Evolutionary conservation across 2,113 vertebrate genomes (phyloP), one percentile per base, ranked within the genome.

Genomic region (Argyrosomus japonicus): DNA sequence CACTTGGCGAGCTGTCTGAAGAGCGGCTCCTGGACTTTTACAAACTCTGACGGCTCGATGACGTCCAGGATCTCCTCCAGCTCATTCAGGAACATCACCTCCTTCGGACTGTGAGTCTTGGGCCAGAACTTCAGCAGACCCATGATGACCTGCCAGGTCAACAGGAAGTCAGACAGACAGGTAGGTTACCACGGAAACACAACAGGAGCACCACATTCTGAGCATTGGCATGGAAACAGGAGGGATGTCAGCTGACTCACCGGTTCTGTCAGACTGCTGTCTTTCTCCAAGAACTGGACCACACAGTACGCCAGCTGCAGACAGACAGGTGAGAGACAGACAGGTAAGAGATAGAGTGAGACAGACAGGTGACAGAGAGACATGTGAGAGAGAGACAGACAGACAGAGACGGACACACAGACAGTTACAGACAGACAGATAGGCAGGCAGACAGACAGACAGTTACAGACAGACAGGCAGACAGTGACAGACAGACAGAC

Each of bases 41-140:
- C 95, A 64, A 99, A 99, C 87, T 99, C 98, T 0, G 97, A 97
- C 0, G 98, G 97, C 73, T 99, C 98, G 45, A 99, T 99, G 91
- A 99, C 98, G 0, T 99, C 98, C 87, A 99, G 94, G 73, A 99
- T 99, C 95, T 99, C 98, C 88, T 99, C 98, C 79, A 99, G 94
- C 87, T 99, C 98, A 25, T 99, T 99, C 69, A 99, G 90, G 84
- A 99, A 99, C 98, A 99, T 99, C 91, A 99, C 98, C 77, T 99
- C 98, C 87, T 99, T 99, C 7, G 98, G 98, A 89, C 98, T 99
- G 93, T 99, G 98, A 6, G 98, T 99, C 92, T 99, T 99, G 0
- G 98, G 98, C 98, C 98, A 99, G 95, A 99, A 99, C 93, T 99
- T 99, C 85, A 99, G 94, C 85, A 99, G 96, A 71, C 98, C 97